These are phyloP conservation scores for Apogon hyalosoma DNA, from an alignment of 2,797 vertebrate genomes.

Conservation along the genomic window DNA sequence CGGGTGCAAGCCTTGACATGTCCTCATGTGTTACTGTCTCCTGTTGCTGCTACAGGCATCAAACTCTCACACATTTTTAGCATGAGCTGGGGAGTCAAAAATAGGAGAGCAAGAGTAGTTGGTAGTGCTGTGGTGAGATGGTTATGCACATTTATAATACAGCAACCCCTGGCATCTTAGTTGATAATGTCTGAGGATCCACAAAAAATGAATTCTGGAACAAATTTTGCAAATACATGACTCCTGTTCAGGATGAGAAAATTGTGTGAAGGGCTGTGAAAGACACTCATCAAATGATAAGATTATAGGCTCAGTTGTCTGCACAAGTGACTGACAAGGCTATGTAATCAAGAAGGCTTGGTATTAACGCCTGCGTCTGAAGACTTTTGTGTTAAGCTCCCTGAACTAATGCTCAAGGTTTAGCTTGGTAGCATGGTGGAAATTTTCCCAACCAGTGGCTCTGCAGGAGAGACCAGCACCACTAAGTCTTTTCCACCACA, in stretches of 20 bases:
- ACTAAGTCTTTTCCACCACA: constrained; percentile 73
- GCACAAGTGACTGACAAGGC: constrained; percentile 63
- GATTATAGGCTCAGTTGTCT: constrained; percentile 62
- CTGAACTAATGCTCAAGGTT: constrained; percentile 72
- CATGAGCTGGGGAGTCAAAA: constrained; percentile 51
- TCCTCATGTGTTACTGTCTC: constrained; percentile 77
- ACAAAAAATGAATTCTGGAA: neutral
- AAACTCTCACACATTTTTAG: constrained; percentile 67
- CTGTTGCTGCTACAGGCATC: constrained; percentile 71
- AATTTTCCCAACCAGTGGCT: constrained; percentile 36
- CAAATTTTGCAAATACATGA: constrained; percentile 21
- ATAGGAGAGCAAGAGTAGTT: constrained; percentile 47
- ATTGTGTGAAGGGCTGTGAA: constrained; percentile 53
- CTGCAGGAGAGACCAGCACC: constrained; percentile 53
- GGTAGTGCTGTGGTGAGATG: constrained; percentile 23
- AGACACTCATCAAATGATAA: constrained; percentile 65
- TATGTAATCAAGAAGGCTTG: constrained; percentile 69
- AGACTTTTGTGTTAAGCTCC: constrained; percentile 74
- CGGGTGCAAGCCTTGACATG: constrained; percentile 69
- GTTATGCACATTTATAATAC: constrained; percentile 23
- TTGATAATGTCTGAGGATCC: constrained; percentile 1
- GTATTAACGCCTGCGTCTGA: constrained; percentile 65
- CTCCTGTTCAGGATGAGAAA: constrained; percentile 21
- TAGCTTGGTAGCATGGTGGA: constrained; percentile 59
- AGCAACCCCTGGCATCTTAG: constrained; percentile 8